Percentiles rank a stretch among this genome's conserved stretches.
Conservation (phyloP, 2,113 vertebrate genomes). For the Speoplatyrhinus poulsoni region DNA sequence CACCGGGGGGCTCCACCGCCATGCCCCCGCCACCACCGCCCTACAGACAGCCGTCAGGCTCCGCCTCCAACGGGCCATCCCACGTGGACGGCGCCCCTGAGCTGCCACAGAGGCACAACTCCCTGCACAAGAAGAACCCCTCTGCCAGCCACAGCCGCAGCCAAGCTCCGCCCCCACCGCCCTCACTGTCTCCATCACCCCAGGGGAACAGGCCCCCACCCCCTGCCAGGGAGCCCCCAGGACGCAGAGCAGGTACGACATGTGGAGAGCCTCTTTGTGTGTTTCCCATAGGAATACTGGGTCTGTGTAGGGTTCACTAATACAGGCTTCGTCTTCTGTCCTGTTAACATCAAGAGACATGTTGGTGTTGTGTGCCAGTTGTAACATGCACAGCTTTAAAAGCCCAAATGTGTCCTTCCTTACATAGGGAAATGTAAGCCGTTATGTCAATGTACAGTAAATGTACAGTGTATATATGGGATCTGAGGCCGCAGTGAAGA, state of each 20-base stretch:
- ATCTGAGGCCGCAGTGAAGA: too few relatives aligned
- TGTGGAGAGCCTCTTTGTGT: constrained; percentile 3
- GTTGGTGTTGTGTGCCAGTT: constrained; percentile 12
- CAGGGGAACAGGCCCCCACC: constrained; percentile 73
- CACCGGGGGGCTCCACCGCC: constrained; percentile 73
- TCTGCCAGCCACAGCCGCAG: constrained; percentile 78
- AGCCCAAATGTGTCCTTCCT: too few relatives aligned
- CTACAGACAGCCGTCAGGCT: constrained; percentile 81
- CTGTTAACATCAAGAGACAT: constrained; percentile 1
- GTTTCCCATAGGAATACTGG: constrained; percentile 1
- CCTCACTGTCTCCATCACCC: constrained; percentile 56
- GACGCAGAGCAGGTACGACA: constrained; percentile 69
- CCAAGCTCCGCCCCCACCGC: constrained; percentile 75
- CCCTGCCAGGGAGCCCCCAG: constrained; percentile 78
- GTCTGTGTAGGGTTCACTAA: too few relatives aligned
- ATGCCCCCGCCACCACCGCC: constrained; percentile 82
- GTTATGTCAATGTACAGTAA: too few relatives aligned
- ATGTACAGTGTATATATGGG: too few relatives aligned
- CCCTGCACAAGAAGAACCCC: constrained; percentile 85
- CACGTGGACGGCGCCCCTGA: constrained; percentile 84
- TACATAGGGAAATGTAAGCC: too few relatives aligned
- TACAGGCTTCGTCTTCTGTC: too few relatives aligned
- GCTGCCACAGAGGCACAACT: constrained; percentile 95
- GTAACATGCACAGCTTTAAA: constrained; percentile 7
- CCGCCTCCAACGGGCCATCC: constrained; percentile 85